Conservation (phyloP, 2,113 vertebrate genomes). For the Amphiprion percula region DNA sequence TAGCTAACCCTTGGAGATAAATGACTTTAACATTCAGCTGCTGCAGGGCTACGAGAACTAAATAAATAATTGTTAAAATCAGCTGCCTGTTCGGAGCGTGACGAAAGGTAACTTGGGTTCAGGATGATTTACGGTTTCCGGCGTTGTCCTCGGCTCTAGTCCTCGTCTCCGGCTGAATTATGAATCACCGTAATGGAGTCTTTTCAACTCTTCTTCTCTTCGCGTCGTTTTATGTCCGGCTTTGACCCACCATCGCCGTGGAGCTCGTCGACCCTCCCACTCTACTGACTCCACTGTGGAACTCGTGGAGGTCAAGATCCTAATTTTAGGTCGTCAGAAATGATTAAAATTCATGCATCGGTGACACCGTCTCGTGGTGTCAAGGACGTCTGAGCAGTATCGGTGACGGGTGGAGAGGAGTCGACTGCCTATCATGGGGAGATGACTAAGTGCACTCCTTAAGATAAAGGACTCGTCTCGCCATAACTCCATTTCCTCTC, state of each 20-base stretch:
- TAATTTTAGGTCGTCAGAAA: constrained; percentile 61
- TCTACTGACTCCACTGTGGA: constrained; percentile 14
- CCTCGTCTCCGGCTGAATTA: constrained; percentile 52
- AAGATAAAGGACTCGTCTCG: constrained; percentile 33
- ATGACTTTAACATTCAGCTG: too few species aligned
- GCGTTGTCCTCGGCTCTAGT: neutral
- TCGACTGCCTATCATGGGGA: constrained; percentile 7
- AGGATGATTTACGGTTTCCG: too few species aligned
- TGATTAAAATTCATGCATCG: constrained; percentile 60
- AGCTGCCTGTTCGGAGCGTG: too few species aligned
- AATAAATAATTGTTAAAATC: too few species aligned
- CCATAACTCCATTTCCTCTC: constrained; percentile 21
- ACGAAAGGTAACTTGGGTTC: too few species aligned
- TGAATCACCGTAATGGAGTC: constrained; percentile 54
- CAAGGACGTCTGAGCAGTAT: constrained; percentile 46
- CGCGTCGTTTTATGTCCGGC: constrained; percentile 22
- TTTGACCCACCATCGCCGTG: neutral
- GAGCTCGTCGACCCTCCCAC: neutral
- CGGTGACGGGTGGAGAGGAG: neutral
- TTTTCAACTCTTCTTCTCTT: constrained; percentile 29
- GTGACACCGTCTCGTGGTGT: constrained; percentile 34
- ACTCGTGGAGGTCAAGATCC: constrained; percentile 44
- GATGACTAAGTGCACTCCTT: constrained; percentile 38
- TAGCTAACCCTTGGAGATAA: too few species aligned
- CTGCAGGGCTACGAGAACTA: too few species aligned